Evolutionary conservation across 2,797 vertebrate species (phyloP), one percentile per base, ranked within the genome.

Genomic region (Stomatorhinus walkeri): DNA sequence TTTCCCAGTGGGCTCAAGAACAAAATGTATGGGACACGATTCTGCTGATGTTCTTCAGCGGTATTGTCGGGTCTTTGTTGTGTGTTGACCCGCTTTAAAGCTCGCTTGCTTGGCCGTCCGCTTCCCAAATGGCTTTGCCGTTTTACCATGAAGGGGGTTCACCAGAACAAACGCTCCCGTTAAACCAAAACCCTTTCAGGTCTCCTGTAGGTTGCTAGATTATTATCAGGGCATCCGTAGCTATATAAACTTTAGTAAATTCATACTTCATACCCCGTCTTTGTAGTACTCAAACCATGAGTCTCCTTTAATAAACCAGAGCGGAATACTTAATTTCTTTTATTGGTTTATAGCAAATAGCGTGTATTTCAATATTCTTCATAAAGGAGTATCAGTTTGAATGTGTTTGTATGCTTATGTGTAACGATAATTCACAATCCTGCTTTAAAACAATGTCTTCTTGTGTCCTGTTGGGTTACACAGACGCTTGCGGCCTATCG

Each of bases 401-500:
- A 1, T 84, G 46, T 46, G 40, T 49, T 14, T 48, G 46, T 24
- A 49, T 51, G 81, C 81, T 49, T 40, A 3, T 43, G 40, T 79
- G 46, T 49, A 10, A 51, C 4, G 4, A 28, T n/a, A 43, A 93
- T 93, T 93, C 90, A 92, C 93, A 94, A 93, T 91, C 90, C 91
- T 92, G 92, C 94, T 93, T 93, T 94, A 93, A 95, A 94, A 92
- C 93, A 94, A 94, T 95, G 95, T 91, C 90, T 90, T 51, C 5
- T 87, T 90, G 89, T 92, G 91, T 91, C 90, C 87, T 88, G 24
- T 89, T 59, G 91, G 87, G 90, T 59, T 91, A 88, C 81, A 64
- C 95, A 99, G 98, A 99, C 93, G 98, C 98, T 93, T 99, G 98
- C 93, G 98, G 98, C 96, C 97, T 99, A 93, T 99, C 98, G 92